Percentiles rank a stretch among this genome's conserved stretches.
Conservation (phyloP, 1,140 invertebrate genomes). For the Trachelipus rathkii region DNA sequence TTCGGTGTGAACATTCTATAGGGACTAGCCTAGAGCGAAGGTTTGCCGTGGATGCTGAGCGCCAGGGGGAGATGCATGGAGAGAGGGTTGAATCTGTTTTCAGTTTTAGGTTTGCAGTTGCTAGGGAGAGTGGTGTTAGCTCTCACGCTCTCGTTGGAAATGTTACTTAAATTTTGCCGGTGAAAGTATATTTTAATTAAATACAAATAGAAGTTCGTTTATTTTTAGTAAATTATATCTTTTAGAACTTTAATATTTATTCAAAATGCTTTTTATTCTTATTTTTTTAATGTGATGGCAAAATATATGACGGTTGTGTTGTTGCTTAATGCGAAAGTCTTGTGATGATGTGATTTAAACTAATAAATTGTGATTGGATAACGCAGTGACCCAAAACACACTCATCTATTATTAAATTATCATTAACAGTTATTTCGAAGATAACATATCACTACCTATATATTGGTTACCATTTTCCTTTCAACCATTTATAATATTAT, state of each 20-base stretch:
- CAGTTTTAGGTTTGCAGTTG: neutral
- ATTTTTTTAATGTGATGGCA: neutral
- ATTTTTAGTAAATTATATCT: neutral
- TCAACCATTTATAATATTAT: too few species aligned
- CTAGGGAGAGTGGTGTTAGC: neutral
- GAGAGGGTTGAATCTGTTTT: neutral
- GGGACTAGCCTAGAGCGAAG: slow-evolving; percentile 1
- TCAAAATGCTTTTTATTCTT: neutral
- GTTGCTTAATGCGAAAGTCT: neutral
- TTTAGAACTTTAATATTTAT: neutral
- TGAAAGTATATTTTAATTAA: slow-evolving; percentile 3
- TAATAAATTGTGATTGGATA: neutral
- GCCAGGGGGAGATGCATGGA: neutral
- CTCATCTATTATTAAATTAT: too few species aligned
- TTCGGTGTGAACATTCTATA: slow-evolving; percentile 4
- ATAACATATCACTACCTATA: too few species aligned
- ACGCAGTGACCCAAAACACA: neutral
- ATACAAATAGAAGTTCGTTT: neutral
- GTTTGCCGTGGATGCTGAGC: neutral
- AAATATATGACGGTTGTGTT: neutral
- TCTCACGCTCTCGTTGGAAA: neutral
- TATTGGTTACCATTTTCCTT: too few species aligned
- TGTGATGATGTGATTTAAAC: neutral
- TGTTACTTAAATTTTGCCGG: slow-evolving; percentile 7
- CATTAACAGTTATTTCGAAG: too few species aligned